Conservation (phyloP, 2,888 invertebrate species). For the Eristalinus aeneus region DNA sequence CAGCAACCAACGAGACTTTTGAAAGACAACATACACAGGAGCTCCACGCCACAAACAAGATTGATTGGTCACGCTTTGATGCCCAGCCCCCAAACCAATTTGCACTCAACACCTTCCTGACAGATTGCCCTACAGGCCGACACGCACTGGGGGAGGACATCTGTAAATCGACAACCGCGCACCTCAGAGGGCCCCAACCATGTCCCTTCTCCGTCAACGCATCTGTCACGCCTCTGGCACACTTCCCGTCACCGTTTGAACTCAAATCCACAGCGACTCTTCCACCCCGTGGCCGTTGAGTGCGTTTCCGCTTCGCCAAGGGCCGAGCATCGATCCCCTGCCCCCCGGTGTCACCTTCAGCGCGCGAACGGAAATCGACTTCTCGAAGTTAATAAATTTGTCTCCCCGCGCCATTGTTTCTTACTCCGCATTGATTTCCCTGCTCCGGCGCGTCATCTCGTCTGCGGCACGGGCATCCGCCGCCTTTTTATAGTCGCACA, state of each 20-base stretch:
- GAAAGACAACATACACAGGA: neutral
- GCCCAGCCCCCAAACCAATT: neutral
- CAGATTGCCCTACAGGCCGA: neutral
- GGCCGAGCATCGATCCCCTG: conserved; percentile 26
- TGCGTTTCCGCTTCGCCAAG: neutral
- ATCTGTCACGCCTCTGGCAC: neutral
- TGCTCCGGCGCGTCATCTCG: neutral
- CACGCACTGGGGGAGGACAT: neutral
- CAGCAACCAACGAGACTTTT: neutral
- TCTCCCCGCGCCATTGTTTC: conserved; percentile 3
- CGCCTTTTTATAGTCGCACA: conserved; percentile 29
- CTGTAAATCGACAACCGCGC: neutral
- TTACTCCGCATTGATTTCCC: neutral
- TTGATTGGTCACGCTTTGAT: neutral
- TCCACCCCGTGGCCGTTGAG: neutral
- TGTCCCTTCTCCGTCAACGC: neutral
- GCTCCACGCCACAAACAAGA: neutral
- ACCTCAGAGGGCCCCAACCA: neutral
- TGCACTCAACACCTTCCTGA: neutral
- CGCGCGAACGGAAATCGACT: conserved; percentile 51
- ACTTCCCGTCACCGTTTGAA: neutral
- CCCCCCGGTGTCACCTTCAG: conserved; percentile 32
- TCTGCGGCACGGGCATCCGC: neutral
- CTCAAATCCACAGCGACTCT: neutral
- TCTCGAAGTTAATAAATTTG: conserved; percentile 46